phyloP scores from a whole-genome alignment of 2,888 invertebrate genomes.

The Drosophila nigricruria region DNA sequence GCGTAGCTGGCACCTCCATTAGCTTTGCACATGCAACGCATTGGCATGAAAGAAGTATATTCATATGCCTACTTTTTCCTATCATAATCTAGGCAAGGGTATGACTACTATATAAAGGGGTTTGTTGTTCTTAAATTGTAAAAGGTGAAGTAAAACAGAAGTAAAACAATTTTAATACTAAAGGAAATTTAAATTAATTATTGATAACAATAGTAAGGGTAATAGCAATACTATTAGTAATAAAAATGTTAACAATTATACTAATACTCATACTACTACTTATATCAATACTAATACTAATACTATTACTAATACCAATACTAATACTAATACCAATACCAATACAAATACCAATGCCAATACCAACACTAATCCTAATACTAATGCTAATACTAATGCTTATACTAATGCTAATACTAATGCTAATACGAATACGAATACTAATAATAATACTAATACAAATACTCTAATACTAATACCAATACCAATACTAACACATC shows the following conservation, averaged over 20 bases:
- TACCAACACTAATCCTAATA: no score
- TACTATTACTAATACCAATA: neutral
- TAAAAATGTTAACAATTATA: neutral
- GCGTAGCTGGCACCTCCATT: conserved; percentile 61
- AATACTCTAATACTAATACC: no score
- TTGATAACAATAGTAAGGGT: no score
- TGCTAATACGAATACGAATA: no score
- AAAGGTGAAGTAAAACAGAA: no score
- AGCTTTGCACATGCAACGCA: conserved; percentile 33
- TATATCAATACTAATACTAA: neutral
- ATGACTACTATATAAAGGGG: neutral
- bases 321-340: neutral
- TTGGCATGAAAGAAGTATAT: conserved; percentile 15
- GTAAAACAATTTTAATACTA: neutral
- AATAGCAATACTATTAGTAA: neutral
- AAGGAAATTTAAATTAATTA: neutral
- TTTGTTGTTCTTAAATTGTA: neutral
- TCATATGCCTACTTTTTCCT: conserved; percentile 4
- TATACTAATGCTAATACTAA: no score
- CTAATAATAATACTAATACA: no score
- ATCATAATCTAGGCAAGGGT: neutral
- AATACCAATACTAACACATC: no score
- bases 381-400: no score
- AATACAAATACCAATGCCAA: neutral
- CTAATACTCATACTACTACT: neutral